These are phyloP conservation scores for Choreutis nemorana DNA, from an alignment of 2,888 invertebrate species.

Conservation along the genomic window DNA sequence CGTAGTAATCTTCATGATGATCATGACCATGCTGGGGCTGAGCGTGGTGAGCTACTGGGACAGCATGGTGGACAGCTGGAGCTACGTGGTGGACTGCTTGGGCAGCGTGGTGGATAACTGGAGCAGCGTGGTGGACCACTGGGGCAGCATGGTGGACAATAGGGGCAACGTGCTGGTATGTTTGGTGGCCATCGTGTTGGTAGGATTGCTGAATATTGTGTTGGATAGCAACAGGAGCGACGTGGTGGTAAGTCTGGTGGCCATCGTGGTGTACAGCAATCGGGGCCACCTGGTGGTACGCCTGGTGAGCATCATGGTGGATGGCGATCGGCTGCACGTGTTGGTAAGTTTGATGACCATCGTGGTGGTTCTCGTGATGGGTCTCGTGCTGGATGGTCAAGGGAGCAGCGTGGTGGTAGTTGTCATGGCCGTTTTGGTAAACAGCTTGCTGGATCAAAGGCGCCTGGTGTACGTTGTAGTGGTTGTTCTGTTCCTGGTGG, in stretches of 20 bases:
- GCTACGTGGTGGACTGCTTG: slow-evolving; percentile 14
- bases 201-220: no score
- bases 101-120: slow-evolving; percentile 8
- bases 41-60: slow-evolving; percentile 9
- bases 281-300: no score
- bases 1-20: slow-evolving; percentile 29
- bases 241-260: slow-evolving; percentile 10
- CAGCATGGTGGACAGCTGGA: slow-evolving; percentile 10
- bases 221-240: not conserved
- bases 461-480: slow-evolving; percentile 6
- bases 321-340: slow-evolving; percentile 1
- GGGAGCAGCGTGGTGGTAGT: slow-evolving; percentile 5
- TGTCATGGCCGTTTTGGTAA: no score
- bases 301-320: slow-evolving; percentile 13
- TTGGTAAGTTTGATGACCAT: no score
- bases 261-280: slow-evolving; percentile 11
- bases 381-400: slow-evolving; percentile 3
- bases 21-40: slow-evolving; percentile 7
- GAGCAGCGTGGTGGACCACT: slow-evolving; percentile 7
- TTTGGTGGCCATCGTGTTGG: slow-evolving; percentile 13
- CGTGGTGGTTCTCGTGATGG: no score
- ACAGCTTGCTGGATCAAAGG: slow-evolving; percentile 7
- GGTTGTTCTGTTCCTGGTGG: slow-evolving; percentile 9
- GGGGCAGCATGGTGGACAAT: slow-evolving; percentile 10
- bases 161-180: slow-evolving; percentile 7